Conservation (phyloP, 2,113 vertebrate species). For the Xyliphius kryptos region DNA sequence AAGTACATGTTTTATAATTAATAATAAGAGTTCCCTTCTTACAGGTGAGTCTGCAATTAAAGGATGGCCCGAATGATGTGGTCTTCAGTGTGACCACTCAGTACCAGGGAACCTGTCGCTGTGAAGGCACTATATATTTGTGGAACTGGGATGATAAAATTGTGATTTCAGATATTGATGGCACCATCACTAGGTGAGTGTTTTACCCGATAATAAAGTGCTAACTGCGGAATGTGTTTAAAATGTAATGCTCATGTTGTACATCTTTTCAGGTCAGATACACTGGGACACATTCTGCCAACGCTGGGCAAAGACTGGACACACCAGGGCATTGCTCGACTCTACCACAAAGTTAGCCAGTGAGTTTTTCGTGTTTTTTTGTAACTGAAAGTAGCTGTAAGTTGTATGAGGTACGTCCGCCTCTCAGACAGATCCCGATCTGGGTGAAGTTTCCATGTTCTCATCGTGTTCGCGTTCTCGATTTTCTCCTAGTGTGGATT, state of each 20-base stretch:
- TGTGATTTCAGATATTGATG: background rate
- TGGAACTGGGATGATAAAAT: constrained; percentile 1
- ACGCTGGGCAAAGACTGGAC: constrained; percentile 98
- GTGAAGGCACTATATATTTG: constrained; percentile 36
- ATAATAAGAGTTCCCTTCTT: no score
- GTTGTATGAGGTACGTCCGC: no score
- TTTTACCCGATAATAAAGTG: no score
- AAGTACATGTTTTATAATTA: no score
- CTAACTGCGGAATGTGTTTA: no score
- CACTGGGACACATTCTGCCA: constrained; percentile 91
- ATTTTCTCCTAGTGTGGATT: no score
- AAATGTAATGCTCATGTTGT: no score
- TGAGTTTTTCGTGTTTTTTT: constrained; percentile 64
- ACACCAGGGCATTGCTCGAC: constrained; percentile 89
- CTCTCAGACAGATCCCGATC: no score
- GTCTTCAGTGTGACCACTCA: constrained; percentile 95
- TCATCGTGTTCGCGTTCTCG: no score
- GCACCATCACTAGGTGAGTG: background rate
- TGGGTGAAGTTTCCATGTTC: no score
- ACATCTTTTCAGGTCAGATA: constrained; percentile 85
- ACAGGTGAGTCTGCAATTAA: constrained; percentile 41
- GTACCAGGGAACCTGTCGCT: constrained; percentile 93
- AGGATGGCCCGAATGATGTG: constrained; percentile 88
- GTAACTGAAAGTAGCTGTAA: no score
- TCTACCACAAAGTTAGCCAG: constrained; percentile 97